These are phyloP conservation scores for Cololabis saira DNA, from an alignment of 2,113 vertebrate genomes.

Conservation along the genomic window DNA sequence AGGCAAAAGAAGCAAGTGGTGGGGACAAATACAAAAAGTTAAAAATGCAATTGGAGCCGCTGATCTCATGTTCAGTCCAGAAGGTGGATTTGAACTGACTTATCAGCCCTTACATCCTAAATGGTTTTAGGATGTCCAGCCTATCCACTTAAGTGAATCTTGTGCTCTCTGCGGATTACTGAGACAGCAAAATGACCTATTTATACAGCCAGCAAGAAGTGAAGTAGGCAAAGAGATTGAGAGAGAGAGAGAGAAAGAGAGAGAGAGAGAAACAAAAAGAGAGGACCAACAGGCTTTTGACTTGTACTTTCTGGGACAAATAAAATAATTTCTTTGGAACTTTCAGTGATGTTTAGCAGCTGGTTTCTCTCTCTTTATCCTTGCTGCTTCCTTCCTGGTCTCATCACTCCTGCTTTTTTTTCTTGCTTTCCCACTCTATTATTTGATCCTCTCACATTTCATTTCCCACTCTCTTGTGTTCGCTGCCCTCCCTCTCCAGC, in stretches of 20 bases:
- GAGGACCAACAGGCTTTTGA: slow-evolving; percentile 28
- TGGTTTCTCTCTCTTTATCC: slow-evolving; percentile 18
- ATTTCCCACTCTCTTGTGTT: slow-evolving; percentile 27
- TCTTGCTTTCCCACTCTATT: background rate
- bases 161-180: slow-evolving; percentile 56
- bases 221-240: slow-evolving; percentile 1
- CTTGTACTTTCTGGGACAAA: slow-evolving; percentile 34
- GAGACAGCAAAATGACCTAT: slow-evolving; percentile 70
- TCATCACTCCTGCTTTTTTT: too few relatives aligned
- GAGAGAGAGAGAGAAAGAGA: background rate
- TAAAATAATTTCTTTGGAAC: slow-evolving; percentile 26
- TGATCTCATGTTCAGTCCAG: slow-evolving; percentile 27
- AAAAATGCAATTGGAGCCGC: too few relatives aligned
- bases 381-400: background rate
- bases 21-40: too few relatives aligned
- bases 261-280: background rate
- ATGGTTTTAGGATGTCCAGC: slow-evolving; percentile 39
- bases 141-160: background rate
- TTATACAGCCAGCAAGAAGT: slow-evolving; percentile 54
- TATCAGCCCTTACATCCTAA: slow-evolving; percentile 10
- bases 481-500: slow-evolving; percentile 24
- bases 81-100: slow-evolving; percentile 28
- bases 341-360: slow-evolving; percentile 3
- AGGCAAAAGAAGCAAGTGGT: too few relatives aligned
- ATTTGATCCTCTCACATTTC: slow-evolving; percentile 39